These are phyloP conservation scores for Herpailurus yagouaroundi DNA, from an alignment of 2,113 vertebrate species.

Conservation along the genomic window DNA sequence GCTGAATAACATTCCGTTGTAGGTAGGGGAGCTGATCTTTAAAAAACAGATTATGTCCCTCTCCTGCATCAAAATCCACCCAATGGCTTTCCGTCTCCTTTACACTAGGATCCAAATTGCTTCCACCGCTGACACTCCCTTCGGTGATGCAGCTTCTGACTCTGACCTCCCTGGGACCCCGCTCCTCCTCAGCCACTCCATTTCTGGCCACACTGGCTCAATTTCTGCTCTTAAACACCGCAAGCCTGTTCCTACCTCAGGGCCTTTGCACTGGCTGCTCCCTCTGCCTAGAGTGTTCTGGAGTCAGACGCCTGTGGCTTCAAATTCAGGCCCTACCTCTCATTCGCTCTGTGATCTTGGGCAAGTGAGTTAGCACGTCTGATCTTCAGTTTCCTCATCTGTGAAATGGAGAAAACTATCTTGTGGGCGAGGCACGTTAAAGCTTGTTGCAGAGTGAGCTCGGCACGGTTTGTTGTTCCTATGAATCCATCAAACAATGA, in stretches of 20 bases:
- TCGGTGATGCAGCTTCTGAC: background rate
- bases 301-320: background rate
- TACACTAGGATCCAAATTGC: background rate
- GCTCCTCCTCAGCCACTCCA: fast-evolving
- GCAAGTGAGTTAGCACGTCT: background rate
- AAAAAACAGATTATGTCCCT: background rate
- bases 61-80: background rate
- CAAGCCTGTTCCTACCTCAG: background rate
- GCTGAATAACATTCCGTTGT: background rate
- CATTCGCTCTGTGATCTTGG: background rate
- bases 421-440: fast-evolving
- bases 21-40: background rate
- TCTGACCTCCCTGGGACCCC: background rate
- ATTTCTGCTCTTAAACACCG: background rate
- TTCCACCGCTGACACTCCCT: background rate
- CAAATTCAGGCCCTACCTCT: background rate
- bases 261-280: background rate
- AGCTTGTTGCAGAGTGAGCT: fast-evolving
- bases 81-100: background rate
- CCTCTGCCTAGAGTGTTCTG: background rate
- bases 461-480: fast-evolving
- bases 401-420: background rate
- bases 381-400: background rate
- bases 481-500: background rate
- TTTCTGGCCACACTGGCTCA: background rate